Conservation (phyloP, 2,113 vertebrate species). For the Uropsilus gracilis region DNA sequence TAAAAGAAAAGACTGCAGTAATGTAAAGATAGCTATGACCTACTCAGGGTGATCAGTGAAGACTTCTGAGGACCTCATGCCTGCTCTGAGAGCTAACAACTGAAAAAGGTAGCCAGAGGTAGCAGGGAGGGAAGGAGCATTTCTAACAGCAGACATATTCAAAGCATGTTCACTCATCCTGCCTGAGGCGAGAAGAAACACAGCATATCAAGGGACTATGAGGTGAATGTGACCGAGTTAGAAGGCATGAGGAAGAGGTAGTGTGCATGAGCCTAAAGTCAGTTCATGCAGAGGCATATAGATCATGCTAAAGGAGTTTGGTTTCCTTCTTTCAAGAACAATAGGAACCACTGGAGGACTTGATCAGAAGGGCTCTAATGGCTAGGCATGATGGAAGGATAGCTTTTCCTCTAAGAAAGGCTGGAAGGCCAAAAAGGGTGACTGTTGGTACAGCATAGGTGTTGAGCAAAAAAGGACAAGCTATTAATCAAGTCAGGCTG, state of each 20-base stretch:
- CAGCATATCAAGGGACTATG: not conserved
- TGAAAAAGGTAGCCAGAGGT: slow-evolving; percentile 28
- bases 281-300: not conserved
- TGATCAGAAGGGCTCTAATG: not conserved
- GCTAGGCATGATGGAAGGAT: not conserved
- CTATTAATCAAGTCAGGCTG: not conserved
- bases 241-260: not conserved
- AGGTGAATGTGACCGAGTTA: not conserved
- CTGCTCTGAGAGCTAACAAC: not conserved
- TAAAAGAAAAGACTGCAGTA: not conserved
- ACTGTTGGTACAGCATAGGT: not conserved
- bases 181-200: not conserved
- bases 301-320: not conserved
- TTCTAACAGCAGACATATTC: not conserved
- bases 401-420: not conserved
- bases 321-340: not conserved
- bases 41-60: not conserved
- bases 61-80: not conserved
- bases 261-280: not conserved
- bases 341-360: not conserved
- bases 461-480: not conserved
- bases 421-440: not conserved
- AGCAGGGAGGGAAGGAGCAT: not conserved
- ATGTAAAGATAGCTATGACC: not conserved
- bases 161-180: not conserved